phyloP scores from a whole-genome alignment of 2,888 invertebrate species.

The Drosophila infuscata region DNA sequence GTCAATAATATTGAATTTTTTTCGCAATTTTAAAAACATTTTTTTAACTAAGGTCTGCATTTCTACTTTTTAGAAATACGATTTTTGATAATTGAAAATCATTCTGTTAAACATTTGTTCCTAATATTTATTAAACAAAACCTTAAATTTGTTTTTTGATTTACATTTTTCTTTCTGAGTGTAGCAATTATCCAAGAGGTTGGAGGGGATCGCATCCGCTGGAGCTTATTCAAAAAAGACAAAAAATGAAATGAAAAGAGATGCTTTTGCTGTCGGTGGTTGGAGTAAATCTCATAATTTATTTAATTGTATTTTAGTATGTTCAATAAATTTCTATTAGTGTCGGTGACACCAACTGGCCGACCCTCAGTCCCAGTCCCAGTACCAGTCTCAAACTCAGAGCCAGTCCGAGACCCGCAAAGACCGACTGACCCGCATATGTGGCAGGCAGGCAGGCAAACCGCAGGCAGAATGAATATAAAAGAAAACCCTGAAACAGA shows the following conservation, averaged over 20 bases:
- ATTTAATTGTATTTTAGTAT: constrained; percentile 80
- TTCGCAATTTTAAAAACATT: no score
- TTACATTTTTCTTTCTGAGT: not conserved
- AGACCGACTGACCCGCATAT: constrained; percentile 58
- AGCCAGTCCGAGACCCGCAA: not conserved
- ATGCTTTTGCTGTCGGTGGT: constrained; percentile 35
- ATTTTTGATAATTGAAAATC: no score
- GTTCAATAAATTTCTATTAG: constrained; percentile 80
- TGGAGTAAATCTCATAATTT: constrained; percentile 77
- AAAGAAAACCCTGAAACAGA: constrained; percentile 27
- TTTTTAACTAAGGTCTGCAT: no score
- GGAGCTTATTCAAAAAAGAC: constrained; percentile 52
- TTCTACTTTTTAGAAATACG: no score
- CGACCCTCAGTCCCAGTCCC: not conserved
- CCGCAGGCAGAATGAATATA: constrained; percentile 57
- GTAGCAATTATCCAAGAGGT: constrained; percentile 29
- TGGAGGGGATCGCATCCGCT: constrained; percentile 22
- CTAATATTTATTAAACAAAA: no score
- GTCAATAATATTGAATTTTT: no score
- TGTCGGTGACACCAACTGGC: constrained; percentile 52
- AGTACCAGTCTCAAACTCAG: not conserved
- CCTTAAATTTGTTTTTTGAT: no score
- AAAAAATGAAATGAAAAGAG: constrained; percentile 51
- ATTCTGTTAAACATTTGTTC: no score
- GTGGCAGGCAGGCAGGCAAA: constrained; percentile 39